Percentiles rank a stretch among this genome's conserved stretches.
These are phyloP conservation scores for Colletes latitarsis DNA, from an alignment of 1,140 invertebrate species.

Conservation along the genomic window DNA sequence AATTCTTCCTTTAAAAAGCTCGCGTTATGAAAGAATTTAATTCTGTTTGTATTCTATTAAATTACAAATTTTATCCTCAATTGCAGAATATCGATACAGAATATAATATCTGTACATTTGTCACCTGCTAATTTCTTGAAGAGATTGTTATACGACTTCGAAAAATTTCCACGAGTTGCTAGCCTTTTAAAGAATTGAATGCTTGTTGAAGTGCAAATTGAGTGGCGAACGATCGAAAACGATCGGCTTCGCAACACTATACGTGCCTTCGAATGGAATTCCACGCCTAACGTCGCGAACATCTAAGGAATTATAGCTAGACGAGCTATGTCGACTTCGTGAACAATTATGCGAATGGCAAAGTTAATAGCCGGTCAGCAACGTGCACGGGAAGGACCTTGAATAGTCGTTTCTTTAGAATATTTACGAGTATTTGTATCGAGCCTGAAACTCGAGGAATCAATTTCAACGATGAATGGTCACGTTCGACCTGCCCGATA, in stretches of 20 bases:
- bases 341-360: conserved; percentile 50
- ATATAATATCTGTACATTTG: too few relatives aligned
- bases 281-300: background rate
- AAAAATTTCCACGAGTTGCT: too few relatives aligned
- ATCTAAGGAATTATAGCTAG: conserved; percentile 14
- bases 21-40: too few relatives aligned
- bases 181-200: too few relatives aligned
- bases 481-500: conserved; percentile 20
- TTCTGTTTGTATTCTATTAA: too few relatives aligned
- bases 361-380: conserved; percentile 39
- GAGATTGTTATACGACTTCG: too few relatives aligned
- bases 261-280: background rate
- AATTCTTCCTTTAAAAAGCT: too few relatives aligned
- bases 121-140: too few relatives aligned
- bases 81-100: too few relatives aligned
- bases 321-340: conserved; percentile 25
- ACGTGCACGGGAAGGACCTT: conserved; percentile 44
- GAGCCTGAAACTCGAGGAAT: conserved; percentile 25
- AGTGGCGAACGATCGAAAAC: too few relatives aligned
- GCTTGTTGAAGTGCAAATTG: background rate
- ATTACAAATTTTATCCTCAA: too few relatives aligned
- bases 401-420: conserved; percentile 32
- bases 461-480: conserved; percentile 30
- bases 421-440: conserved; percentile 32
- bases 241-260: background rate